Evolutionary conservation across 1,140 invertebrate species (phyloP), one percentile per base, ranked within the genome.

Genomic region (Xylocopa sonorina): DNA sequence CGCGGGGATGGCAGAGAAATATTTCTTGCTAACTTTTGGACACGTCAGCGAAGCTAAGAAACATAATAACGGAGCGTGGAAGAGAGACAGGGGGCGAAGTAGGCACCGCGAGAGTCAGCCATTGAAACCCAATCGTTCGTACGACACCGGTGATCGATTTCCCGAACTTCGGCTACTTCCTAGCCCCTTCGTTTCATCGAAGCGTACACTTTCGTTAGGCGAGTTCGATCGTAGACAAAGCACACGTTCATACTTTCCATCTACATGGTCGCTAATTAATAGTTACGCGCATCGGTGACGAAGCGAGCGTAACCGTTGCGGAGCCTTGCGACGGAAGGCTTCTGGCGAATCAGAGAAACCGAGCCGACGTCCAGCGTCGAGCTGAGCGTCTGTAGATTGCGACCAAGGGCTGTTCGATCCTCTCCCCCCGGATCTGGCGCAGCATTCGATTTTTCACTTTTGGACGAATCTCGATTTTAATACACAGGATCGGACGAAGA

Each of bases 331-430:
- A 18, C 32, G 4, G 2, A 29, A 38, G 53, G 51, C 50, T 73
- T 27, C 27, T 12, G 27, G 34, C 78, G 71, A 67, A 75, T 80
- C 71, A 80, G 71, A 57, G 71, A 80, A 80, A 75, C 78, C 69
- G 78, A 80, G 78, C 78, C 78, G 78, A 80, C 27, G 78, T 80
- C 78, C 71, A 55, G 66, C 57, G 29, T 24, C 34, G 62, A 73
- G 78, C 10, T 9, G 0, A 63, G 46, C 51, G 66, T 71, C 14
- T 3, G 1, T 50, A 10, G 6, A 7, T 12, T 14, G 0, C 50
- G 68, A 58, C 16, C 75, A 27, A 50, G 7, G 18, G 27, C 10
- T 18, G 3, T 29, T n/a, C 18, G 3, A 12, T 29, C 53, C 21
- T 21, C 18, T 21, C 58, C 29, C 2, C 3, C 46, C 18, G 14